Base-by-base conservation (phyloP, 2,113 vertebrate species). In the Pantherophis guttatus region DNA sequence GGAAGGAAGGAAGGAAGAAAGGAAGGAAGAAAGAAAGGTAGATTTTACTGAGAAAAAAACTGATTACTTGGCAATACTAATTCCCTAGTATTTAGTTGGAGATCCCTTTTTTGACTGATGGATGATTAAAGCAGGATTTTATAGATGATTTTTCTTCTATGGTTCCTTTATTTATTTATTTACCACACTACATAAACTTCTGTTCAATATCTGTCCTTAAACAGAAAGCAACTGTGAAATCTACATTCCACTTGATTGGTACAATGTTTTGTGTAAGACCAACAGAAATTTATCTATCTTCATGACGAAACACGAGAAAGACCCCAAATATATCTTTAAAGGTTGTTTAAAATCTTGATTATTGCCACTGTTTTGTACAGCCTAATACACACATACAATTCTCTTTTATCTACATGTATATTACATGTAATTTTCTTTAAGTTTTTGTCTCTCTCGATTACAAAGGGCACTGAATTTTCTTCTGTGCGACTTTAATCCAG, bases 41-140 rank as follows among this genome's bases (percentile, higher is more conserved):
- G 7, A 70, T 87, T 97, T 90, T 90, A 91, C 91, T 89, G 95
- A 97, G 94, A 92, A 97, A 93, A 94, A 96, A n/a, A 94, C 48
- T 0, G 97, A 97, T 70, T n/a, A n/a, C 8, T 8, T 95, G 90
- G 92, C 92, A 95, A 94, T 88, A 94, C 59, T 90, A 92, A 44
- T 93, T 93, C 9, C 26, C 52, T 23, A 9, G 62, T 0, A 0
- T 92, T 97, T 93, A 96, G 93, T 93, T 87, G 95, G 86, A 93
- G 87, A 33, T 50, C 54, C 5, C 12, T 59, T 86, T n/a, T 55
- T 95, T 91, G 95, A 96, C 93, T 96, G 96, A 95, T 95, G 95
- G 95, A 4, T 88, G 95, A 92, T 93, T 95, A 89, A 95, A 94
- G 95, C 94, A 95, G 90, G 58, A 94, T 94, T 96, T 96, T 75